A percentile compares a stretch with the other conserved stretches of the same genome.
phyloP scores from a whole-genome alignment of 1,140 invertebrate species.

The Frieseomelitta varia region DNA sequence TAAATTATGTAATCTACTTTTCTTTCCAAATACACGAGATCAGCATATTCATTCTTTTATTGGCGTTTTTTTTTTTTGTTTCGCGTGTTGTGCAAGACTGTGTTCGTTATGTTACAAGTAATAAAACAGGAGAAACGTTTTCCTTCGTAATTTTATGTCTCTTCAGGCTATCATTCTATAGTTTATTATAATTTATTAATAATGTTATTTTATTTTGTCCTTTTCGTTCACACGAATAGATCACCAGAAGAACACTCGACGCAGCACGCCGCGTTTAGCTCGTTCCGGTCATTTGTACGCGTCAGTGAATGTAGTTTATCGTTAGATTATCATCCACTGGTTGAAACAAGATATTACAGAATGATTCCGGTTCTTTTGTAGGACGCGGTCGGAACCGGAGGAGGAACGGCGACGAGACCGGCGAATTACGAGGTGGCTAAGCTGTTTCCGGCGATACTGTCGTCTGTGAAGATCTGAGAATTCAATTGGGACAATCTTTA shows the following conservation, averaged over 20 bases:
- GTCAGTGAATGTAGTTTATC: slow-evolving; percentile 1
- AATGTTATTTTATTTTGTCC: background rate
- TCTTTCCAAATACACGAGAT: background rate
- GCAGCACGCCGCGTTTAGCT: background rate
- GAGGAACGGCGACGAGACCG: slow-evolving; percentile 71
- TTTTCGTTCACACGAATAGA: background rate
- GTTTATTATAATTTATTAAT: background rate
- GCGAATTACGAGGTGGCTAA: slow-evolving; percentile 71
- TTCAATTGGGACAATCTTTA: background rate
- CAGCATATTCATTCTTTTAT: background rate
- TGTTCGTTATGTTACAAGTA: background rate
- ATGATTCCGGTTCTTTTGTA: slow-evolving; percentile 64
- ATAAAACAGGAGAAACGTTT: background rate
- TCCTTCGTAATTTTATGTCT: background rate
- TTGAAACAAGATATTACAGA: slow-evolving; percentile 26
- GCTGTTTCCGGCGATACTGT: slow-evolving; percentile 22
- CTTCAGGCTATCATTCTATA: background rate
- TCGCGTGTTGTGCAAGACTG: background rate
- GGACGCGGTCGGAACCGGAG: slow-evolving; percentile 74
- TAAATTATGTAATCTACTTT: background rate
- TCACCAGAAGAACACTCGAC: background rate
- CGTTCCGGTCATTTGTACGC: background rate
- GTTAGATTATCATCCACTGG: background rate
- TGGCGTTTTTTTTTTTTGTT: background rate
- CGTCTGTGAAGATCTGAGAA: slow-evolving; percentile 17